A percentile compares a stretch with the other conserved stretches of the same genome.
These are phyloP conservation scores for Pantherophis vulpinus DNA, from an alignment of 2,797 vertebrate genomes.

Conservation along the genomic window DNA sequence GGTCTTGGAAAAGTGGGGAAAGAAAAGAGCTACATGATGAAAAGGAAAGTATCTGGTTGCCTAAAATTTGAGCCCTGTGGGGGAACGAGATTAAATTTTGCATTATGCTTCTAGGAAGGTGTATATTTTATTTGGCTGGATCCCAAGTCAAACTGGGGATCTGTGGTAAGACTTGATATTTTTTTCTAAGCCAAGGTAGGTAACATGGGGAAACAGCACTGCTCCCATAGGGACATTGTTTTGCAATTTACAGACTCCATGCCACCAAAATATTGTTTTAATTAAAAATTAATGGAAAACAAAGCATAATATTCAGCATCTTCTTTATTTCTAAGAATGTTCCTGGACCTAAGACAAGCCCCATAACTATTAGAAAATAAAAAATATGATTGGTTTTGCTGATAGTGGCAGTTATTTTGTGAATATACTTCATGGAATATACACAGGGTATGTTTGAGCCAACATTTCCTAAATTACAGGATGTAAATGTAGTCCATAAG, in stretches of 20 bases:
- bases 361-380: background rate
- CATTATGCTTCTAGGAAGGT: background rate
- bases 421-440: background rate
- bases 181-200: background rate
- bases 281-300: background rate
- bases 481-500: background rate
- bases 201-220: background rate
- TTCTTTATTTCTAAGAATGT: background rate
- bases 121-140: background rate
- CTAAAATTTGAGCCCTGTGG: background rate
- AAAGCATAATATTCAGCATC: background rate
- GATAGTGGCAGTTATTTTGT: background rate
- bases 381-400: background rate
- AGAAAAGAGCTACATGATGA: background rate
- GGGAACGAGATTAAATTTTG: background rate
- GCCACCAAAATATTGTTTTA: background rate
- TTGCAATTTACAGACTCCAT: background rate
- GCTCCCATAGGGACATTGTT: background rate
- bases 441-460: background rate
- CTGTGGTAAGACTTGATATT: background rate
- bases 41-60: background rate
- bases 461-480: background rate
- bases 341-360: background rate
- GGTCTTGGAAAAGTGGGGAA: background rate
- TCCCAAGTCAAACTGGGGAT: background rate